phyloP scores from a whole-genome alignment of 2,888 invertebrate genomes.

The Mycalesis mineus region DNA sequence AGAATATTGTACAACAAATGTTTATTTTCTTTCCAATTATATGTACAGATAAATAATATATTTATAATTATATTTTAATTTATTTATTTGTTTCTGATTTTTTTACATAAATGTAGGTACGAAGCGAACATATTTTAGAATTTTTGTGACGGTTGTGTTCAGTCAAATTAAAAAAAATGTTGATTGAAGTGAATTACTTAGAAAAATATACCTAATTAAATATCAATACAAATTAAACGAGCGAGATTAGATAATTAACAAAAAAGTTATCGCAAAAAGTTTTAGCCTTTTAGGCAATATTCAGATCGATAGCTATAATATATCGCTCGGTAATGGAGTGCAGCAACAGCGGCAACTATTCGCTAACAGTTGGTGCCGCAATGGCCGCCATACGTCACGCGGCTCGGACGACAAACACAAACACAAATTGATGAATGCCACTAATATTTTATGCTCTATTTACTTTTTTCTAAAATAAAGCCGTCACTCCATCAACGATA shows the following conservation, averaged over 20 bases:
- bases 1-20: too few species aligned
- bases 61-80: too few species aligned
- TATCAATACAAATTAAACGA: too few species aligned
- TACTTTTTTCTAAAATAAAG: not conserved
- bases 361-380: not conserved
- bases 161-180: too few species aligned
- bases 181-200: too few species aligned
- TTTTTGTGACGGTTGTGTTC: too few species aligned
- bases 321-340: not conserved
- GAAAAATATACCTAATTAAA: too few species aligned
- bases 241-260: not conserved
- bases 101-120: too few species aligned
- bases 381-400: not conserved
- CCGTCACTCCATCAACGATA: not conserved
- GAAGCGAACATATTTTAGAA: too few species aligned
- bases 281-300: not conserved
- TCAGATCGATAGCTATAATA: not conserved
- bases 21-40: too few species aligned
- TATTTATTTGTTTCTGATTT: too few species aligned
- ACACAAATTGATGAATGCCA: constrained; percentile 1
- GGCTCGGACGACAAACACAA: not conserved
- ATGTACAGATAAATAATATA: too few species aligned
- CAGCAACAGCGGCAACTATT: not conserved
- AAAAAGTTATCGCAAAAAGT: not conserved
- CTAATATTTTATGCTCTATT: not conserved